Evolutionary conservation across 2,797 vertebrate genomes (phyloP), one percentile per base, ranked within the genome.

Genomic region (Loriculus beryllinus): DNA sequence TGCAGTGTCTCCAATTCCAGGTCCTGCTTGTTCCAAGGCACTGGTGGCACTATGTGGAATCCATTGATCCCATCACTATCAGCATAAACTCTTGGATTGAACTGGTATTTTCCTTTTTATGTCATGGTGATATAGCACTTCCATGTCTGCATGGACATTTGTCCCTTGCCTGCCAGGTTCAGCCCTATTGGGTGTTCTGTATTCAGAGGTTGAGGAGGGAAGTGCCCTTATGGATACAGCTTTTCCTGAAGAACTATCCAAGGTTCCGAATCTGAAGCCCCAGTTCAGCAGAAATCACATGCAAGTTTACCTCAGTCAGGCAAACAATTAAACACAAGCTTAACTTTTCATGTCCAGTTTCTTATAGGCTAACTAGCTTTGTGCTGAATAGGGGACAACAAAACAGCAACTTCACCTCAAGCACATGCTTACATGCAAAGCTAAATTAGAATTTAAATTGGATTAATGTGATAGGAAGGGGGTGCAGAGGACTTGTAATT

Each of bases 1-100:
- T 15, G 10, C 5, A 1, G 5, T 67, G 54, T 96, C 52, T 95
- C 89, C 16, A 10, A 69, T 96, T 97, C 45, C 98, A 99, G 99
- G 98, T 99, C 95, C 98, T 99, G 54, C 98, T 98, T 13, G 98
- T 99, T 84, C 99, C 99, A 83, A 98, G 98, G 88, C 99, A 99
- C 93, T 99, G 99, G 99, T 99, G 99, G 99, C 99, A 99, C 97
- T 99, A 98, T 2, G 99, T 99, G 96, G 99, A 99, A 96, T 99
- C 98, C 11, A 57, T 99, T 80, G 99, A 99, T 94, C 98, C 98
- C 33, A n/a, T 99, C 95, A 99, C 99, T 6, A 97, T 99, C 97
- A 99, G 99, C 80, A 95, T 99, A 93, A 99, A 99, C 97, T 98
- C 99, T 45, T 99, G 99, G 99, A 99, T 99, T 49, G 99, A 99